These are phyloP conservation scores for Mantis religiosa DNA, from an alignment of 2,888 invertebrate species.

Conservation along the genomic window DNA sequence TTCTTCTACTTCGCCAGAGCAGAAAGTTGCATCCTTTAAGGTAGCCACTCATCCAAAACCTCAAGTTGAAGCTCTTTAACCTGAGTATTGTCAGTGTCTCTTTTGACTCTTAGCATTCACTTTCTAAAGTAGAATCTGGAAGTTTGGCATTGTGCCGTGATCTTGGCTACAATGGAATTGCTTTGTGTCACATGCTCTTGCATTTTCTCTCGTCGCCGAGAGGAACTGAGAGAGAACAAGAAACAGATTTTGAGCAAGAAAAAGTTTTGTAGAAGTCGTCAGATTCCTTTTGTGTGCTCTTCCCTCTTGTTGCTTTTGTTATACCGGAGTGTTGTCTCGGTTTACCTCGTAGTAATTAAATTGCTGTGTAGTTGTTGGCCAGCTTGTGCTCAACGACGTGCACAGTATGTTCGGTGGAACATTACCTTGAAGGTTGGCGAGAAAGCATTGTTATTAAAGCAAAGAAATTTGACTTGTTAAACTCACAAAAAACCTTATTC, in stretches of 20 bases:
- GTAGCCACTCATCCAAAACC: too few relatives aligned
- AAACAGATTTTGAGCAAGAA: neutral
- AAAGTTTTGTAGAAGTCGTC: neutral
- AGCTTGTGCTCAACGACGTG: neutral
- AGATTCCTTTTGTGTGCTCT: neutral
- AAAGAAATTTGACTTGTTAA: too few relatives aligned
- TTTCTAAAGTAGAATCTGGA: too few relatives aligned
- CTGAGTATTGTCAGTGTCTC: too few relatives aligned
- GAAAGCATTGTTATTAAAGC: too few relatives aligned
- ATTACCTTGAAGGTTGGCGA: too few relatives aligned
- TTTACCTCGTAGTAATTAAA: neutral
- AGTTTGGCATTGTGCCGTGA: neutral
- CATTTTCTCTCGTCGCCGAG: neutral
- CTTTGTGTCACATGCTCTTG: neutral
- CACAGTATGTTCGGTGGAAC: neutral
- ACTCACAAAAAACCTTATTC: too few relatives aligned
- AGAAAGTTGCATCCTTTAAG: too few relatives aligned
- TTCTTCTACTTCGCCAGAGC: too few relatives aligned
- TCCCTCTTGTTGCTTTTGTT: neutral
- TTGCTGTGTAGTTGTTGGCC: neutral
- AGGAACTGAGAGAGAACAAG: neutral
- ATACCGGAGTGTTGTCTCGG: neutral
- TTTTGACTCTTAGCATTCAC: too few relatives aligned
- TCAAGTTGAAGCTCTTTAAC: too few relatives aligned
- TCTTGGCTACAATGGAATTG: neutral